These are phyloP conservation scores for Scaptomyza parva DNA, from an alignment of 2,888 invertebrate genomes.

Conservation along the genomic window DNA sequence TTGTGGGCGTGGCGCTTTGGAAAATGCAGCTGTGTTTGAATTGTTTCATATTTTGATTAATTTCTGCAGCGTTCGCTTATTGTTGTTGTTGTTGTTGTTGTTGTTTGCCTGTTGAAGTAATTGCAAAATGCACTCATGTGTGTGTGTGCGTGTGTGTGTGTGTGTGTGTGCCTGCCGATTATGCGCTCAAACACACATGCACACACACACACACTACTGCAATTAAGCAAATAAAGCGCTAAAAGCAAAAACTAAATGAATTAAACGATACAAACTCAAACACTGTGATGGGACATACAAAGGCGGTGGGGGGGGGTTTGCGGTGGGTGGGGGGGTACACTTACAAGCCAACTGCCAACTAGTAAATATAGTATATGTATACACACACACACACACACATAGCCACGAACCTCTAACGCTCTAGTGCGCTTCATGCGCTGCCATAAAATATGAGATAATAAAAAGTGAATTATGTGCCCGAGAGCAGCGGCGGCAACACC, in stretches of 20 bases:
- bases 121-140: slow-evolving; percentile 62
- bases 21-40: slow-evolving; percentile 56
- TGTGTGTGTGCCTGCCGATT: too few species aligned
- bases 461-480: slow-evolving; percentile 75
- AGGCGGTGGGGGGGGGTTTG: background rate
- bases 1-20: slow-evolving; percentile 21
- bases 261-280: slow-evolving; percentile 59
- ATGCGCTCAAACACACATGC: slow-evolving; percentile 42
- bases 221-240: slow-evolving; percentile 71
- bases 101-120: slow-evolving; percentile 65
- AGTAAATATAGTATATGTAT: background rate
- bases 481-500: slow-evolving; percentile 35
- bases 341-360: slow-evolving; percentile 33
- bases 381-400: background rate
- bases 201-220: slow-evolving; percentile 32
- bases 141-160: slow-evolving; percentile 15
- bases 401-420: slow-evolving; percentile 1
- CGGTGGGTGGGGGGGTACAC: slow-evolving; percentile 4
- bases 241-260: slow-evolving; percentile 69
- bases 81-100: slow-evolving; percentile 23
- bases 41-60: slow-evolving; percentile 75
- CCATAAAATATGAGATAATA: slow-evolving; percentile 77
- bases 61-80: slow-evolving; percentile 46
- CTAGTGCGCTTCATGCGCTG: slow-evolving; percentile 47
- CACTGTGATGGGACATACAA: background rate